These are phyloP conservation scores for Amphipoea oculea DNA, from an alignment of 2,888 invertebrate species.

Conservation along the genomic window DNA sequence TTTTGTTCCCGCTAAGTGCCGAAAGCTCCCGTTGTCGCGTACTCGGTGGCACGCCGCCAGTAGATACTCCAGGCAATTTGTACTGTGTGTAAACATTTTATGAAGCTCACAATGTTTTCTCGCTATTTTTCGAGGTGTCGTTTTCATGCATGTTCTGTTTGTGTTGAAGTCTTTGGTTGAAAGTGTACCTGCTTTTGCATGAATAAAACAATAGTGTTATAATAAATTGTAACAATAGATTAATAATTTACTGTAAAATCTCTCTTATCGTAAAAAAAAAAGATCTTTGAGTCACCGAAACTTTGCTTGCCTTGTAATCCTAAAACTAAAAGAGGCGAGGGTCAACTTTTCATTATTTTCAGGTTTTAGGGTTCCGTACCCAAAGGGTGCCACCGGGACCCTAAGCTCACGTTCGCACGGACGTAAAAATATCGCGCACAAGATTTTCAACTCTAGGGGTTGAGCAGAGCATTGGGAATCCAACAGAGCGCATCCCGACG, in stretches of 20 bases:
- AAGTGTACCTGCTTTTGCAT: neutral
- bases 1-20: slow-evolving; percentile 58
- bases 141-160: slow-evolving; percentile 32
- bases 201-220: no score
- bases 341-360: no score
- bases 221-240: no score
- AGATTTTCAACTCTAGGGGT: no score
- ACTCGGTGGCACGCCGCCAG: slow-evolving; percentile 58
- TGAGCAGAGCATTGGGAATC: no score
- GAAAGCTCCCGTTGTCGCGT: slow-evolving; percentile 48
- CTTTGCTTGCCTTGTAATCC: no score
- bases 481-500: no score
- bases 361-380: neutral
- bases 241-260: no score
- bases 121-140: slow-evolving; percentile 48
- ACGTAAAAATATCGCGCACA: neutral
- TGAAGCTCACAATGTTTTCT: slow-evolving; percentile 39
- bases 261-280: no score
- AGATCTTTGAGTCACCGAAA: neutral
- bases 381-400: neutral
- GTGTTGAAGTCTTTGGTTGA: slow-evolving; percentile 10
- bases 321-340: neutral
- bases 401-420: neutral
- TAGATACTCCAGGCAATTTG: slow-evolving; percentile 59
- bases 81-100: slow-evolving; percentile 58